Conservation (phyloP, 2,797 vertebrate genomes). For the Neomorphus geoffroyi region DNA sequence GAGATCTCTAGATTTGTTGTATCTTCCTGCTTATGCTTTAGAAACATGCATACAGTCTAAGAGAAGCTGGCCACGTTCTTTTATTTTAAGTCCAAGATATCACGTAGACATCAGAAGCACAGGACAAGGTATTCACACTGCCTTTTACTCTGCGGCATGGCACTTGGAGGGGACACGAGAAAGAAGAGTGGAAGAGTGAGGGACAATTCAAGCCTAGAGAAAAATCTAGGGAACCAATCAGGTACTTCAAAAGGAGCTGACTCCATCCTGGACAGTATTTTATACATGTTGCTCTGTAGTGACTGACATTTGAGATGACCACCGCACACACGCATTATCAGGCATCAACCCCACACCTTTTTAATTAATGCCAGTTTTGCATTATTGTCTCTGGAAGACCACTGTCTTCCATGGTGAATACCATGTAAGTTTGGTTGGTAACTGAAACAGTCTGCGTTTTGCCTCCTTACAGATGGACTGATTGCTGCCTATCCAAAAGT, state of each 20-base stretch:
- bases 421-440: background rate
- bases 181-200: background rate
- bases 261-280: background rate
- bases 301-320: background rate
- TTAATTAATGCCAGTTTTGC: background rate
- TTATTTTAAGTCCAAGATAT: conserved; percentile 45
- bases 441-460: background rate
- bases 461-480: background rate
- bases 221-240: background rate
- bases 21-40: background rate
- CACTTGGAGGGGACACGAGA: background rate
- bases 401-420: background rate
- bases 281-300: background rate
- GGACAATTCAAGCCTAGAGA: background rate
- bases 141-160: background rate
- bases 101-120: background rate
- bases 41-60: background rate
- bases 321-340: background rate
- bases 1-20: background rate
- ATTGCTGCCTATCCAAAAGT: background rate
- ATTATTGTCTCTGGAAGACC: background rate
- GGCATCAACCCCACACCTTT: background rate
- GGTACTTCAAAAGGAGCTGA: background rate
- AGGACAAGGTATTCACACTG: background rate
- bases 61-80: conserved; percentile 6